Percentiles rank a stretch among this genome's conserved stretches.
Evolutionary conservation across 2,113 vertebrate species (phyloP).

Genomic region (Salvelinus fontinalis): DNA sequence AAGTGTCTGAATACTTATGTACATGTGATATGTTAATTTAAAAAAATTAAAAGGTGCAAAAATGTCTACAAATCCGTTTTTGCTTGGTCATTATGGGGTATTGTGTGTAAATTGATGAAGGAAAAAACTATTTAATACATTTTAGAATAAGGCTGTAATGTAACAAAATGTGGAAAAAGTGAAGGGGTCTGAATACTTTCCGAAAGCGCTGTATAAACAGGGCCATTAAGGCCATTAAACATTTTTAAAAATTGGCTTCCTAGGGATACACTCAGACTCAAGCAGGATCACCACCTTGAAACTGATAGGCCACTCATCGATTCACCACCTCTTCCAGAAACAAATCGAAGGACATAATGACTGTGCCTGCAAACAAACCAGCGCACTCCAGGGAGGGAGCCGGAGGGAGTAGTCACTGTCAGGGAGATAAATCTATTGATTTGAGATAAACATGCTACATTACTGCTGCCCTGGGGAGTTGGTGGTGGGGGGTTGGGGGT

Average conservation of each 20-base stretch:
- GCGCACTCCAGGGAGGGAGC: conserved; percentile 48
- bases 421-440: conserved; percentile 74
- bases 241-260: not conserved
- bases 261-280: not conserved
- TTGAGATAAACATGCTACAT: conserved; percentile 65
- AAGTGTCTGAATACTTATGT: too few species aligned
- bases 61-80: too few species aligned
- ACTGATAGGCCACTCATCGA: conserved; percentile 43
- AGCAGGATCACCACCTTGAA: conserved; percentile 39
- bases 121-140: too few species aligned
- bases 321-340: conserved; percentile 50
- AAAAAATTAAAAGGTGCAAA: too few species aligned
- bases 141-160: too few species aligned
- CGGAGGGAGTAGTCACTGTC: conserved; percentile 36
- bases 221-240: conserved; percentile 60
- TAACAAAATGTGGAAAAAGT: too few species aligned
- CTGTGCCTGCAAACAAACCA: conserved; percentile 61
- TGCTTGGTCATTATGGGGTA: too few species aligned
- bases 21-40: too few species aligned
- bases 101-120: too few species aligned
- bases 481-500: conserved; percentile 10
- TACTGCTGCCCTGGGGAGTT: conserved; percentile 47
- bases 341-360: conserved; percentile 73
- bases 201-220: conserved; percentile 22
- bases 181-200: too few species aligned